Evolutionary conservation across 2,888 invertebrate genomes (phyloP).

Genomic region (Drosophila mettleri): DNA sequence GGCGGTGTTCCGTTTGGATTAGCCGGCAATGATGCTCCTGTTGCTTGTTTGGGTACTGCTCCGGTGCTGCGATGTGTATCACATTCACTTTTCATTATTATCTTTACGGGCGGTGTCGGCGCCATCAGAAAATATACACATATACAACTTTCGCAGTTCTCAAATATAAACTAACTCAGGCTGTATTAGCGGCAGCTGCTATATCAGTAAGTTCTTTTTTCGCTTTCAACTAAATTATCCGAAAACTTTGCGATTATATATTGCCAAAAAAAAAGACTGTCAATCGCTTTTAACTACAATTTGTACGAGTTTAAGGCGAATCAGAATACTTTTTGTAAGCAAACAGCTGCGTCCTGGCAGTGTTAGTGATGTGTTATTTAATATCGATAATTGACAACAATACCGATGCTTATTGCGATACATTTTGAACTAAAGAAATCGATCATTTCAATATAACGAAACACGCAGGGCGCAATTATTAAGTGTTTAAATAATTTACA

Average conservation of each 20-base stretch:
- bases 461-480: not conserved
- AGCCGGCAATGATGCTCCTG: constrained; percentile 36
- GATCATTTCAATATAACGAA: constrained; percentile 3
- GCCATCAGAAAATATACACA: constrained; percentile 42
- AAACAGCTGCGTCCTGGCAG: constrained; percentile 51
- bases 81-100: constrained; percentile 55
- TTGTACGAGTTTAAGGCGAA: constrained; percentile 3
- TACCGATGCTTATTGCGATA: constrained; percentile 4
- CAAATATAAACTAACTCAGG: constrained; percentile 28
- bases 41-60: constrained; percentile 69
- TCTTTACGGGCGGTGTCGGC: constrained; percentile 54
- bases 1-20: constrained; percentile 34
- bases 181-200: constrained; percentile 8
- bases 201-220: constrained; percentile 1
- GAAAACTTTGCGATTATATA: not conserved
- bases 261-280: not conserved
- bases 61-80: constrained; percentile 58
- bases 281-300: not conserved
- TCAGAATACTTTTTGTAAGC: constrained; percentile 10
- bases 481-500: not conserved
- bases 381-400: constrained; percentile 23
- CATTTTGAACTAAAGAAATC: constrained; percentile 7
- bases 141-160: constrained; percentile 33
- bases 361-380: constrained; percentile 5
- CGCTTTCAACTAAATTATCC: not conserved